Evolutionary conservation across 2,797 vertebrate species (phyloP).

Genomic region (Melanitta fusca): DNA sequence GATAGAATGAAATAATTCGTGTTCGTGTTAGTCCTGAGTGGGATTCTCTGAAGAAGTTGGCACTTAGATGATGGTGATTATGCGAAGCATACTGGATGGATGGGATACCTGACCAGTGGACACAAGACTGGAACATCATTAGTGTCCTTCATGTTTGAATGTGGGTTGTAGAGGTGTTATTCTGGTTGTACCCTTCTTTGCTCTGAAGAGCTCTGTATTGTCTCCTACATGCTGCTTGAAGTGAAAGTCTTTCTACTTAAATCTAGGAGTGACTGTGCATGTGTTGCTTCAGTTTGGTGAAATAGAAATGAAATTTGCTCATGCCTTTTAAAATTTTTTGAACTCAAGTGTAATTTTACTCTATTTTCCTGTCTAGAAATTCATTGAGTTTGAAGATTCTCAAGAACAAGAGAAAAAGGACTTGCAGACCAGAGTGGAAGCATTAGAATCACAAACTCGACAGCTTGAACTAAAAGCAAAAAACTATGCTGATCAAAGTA

Average conservation of each 20-base stretch:
- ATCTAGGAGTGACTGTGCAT: background rate
- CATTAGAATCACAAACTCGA: slow-evolving; percentile 90
- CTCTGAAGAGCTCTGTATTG: background rate
- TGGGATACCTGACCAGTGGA: background rate
- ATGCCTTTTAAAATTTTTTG: background rate
- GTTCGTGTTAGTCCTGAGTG: background rate
- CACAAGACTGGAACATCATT: background rate
- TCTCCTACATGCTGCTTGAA: background rate
- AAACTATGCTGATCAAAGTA: slow-evolving; percentile 98
- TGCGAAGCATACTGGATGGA: background rate
- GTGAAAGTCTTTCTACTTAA: background rate
- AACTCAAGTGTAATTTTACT: background rate
- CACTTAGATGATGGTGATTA: background rate
- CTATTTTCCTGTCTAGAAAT: slow-evolving; percentile 84
- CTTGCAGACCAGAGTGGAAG: slow-evolving; percentile 88
- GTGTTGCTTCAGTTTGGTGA: background rate
- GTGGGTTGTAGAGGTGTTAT: background rate
- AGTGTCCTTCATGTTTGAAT: background rate
- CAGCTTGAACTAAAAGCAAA: slow-evolving; percentile 95
- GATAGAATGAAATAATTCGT: background rate
- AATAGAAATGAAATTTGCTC: background rate
- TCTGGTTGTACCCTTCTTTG: background rate
- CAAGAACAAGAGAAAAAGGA: slow-evolving; percentile 98
- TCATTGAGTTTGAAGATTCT: slow-evolving; percentile 94
- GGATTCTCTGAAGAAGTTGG: background rate